Evolutionary conservation across 1,140 invertebrate genomes (phyloP).

Genomic region (Paraescarpia echinospica): DNA sequence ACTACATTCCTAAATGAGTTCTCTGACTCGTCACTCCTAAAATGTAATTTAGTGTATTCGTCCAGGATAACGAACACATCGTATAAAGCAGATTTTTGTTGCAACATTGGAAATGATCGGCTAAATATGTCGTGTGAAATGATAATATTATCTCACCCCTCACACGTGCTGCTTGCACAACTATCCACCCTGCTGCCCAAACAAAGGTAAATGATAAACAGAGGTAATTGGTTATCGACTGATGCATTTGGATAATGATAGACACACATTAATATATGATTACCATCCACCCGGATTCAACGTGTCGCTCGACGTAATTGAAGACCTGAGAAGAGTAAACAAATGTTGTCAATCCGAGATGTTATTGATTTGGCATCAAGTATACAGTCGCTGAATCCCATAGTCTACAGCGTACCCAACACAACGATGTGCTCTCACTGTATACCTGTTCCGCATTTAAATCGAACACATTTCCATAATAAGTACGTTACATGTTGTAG

Average conservation of each 20-base stretch:
- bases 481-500: not conserved
- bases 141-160: not conserved
- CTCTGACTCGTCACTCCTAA: no score
- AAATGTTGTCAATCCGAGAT: not conserved
- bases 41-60: not conserved
- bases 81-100: not conserved
- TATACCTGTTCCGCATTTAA: not conserved
- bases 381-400: not conserved
- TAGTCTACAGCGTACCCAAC: not conserved
- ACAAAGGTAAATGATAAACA: not conserved
- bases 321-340: not conserved
- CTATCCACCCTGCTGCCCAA: no score
- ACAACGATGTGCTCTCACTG: not conserved
- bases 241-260: not conserved
- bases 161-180: not conserved
- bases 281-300: not conserved
- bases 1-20: no score
- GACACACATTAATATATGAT: not conserved
- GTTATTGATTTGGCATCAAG: not conserved
- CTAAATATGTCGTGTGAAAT: not conserved
- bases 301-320: not conserved
- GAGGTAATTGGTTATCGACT: not conserved
- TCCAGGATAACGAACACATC: not conserved
- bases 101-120: not conserved
- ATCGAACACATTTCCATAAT: not conserved